Base-by-base conservation (phyloP, 2,113 vertebrate genomes). In the Rhabdornis inornatus region DNA sequence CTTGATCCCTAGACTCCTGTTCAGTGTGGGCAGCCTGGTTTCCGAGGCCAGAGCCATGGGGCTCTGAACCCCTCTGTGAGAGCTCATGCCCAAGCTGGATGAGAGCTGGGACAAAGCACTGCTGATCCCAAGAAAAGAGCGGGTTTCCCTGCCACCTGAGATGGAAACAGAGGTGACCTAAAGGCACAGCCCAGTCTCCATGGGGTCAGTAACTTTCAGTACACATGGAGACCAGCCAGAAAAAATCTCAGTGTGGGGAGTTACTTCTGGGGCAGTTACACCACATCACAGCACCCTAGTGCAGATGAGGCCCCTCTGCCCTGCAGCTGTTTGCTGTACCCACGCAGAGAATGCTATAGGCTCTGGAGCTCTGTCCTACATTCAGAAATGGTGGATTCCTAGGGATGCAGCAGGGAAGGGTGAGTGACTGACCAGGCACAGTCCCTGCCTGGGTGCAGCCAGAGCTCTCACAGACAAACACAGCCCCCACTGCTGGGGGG, bases 281-380 rank as follows among this genome's bases (percentile, higher is more conserved):
- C 16, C 30, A 12, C 33, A 44, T 3, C 33, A 9, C 2, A 7
- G 35, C 35, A 60, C 4, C 7, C 0, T 1, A 40, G 57, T 0
- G 9, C 7, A 2, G 44, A 14, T 18, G 39, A 61, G 45, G 44
- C 45, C 40, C 23, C 15, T 19, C 49, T 1, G 2, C 63, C 74
- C 87, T 45, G 40, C 83, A 81, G 89, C 80, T 91, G 55, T 47
- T 64, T 11, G 19, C 70, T 75, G 74, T 21, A 35, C 31, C 37
- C 89, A 45, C 4, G 6, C 3, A 2, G 56, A 66, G 81, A 64
- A 55, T 3, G 56, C 33, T 78, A 61, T 53, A 13, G 81, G 84
- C 47, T 53, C 2, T 2, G 40, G 60, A 82, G 77, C 57, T 15
- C 77, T 42, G 57, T 19, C 49, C 83, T 84, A 33, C 49, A 31